phyloP scores from a whole-genome alignment of 2,888 invertebrate species.

The Sarcophaga caerulescens region DNA sequence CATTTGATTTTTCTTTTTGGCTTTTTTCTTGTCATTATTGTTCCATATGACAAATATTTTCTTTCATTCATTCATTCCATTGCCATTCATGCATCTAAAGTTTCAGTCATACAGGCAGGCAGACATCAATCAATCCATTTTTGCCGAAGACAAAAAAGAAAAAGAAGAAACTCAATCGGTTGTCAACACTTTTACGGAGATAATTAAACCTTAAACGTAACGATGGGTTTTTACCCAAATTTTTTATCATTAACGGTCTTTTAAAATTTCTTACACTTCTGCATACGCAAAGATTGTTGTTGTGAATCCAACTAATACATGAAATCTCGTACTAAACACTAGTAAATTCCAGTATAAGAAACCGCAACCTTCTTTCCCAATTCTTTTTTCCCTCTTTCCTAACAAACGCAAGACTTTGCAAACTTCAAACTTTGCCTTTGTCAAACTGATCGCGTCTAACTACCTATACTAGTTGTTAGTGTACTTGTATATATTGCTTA shows the following conservation, averaged over 20 bases:
- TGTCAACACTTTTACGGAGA: slow-evolving; percentile 38
- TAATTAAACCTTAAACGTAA: slow-evolving; percentile 19
- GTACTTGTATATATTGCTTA: no score
- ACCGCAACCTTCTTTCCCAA: no score
- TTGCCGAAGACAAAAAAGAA: slow-evolving; percentile 16
- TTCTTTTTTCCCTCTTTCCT: no score
- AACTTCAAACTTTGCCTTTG: no score
- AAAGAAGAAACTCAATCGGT: slow-evolving; percentile 12
- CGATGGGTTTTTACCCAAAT: not conserved
- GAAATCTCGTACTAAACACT: no score
- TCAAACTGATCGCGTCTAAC: no score
- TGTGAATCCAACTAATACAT: no score
- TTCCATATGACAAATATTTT: slow-evolving; percentile 49
- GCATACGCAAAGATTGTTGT: no score
- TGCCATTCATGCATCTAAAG: slow-evolving; percentile 37
- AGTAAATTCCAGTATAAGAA: no score
- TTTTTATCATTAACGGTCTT: not conserved
- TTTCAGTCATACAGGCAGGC: slow-evolving; percentile 19
- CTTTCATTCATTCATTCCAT: slow-evolving; percentile 53
- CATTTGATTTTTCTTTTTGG: not conserved
- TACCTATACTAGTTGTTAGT: no score
- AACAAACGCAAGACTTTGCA: no score
- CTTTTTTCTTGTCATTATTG: not conserved
- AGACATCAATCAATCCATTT: slow-evolving; percentile 24
- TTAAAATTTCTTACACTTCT: no score